A percentile compares a stretch with the other conserved stretches of the same genome.
phyloP scores from a whole-genome alignment of 2,113 vertebrate species.

The Bufo gargarizans region DNA sequence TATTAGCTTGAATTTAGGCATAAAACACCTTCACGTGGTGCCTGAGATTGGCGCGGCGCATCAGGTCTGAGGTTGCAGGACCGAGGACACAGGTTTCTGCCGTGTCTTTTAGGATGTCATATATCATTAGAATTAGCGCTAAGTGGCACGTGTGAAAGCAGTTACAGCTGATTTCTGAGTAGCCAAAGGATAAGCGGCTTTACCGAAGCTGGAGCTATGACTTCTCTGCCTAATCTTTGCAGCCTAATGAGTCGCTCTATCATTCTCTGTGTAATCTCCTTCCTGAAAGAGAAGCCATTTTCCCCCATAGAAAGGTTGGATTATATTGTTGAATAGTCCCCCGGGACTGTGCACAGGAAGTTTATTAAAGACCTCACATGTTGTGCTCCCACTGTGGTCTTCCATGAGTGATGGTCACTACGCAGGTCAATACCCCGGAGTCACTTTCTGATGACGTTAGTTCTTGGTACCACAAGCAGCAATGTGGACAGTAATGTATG shows the following conservation, averaged over 20 bases:
- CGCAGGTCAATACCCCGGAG: too few species aligned
- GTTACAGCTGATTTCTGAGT: conserved; percentile 4
- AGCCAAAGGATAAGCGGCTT: conserved; percentile 30
- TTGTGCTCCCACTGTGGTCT: too few species aligned
- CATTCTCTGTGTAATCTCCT: background rate
- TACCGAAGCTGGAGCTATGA: conserved; percentile 35
- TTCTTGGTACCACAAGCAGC: too few species aligned
- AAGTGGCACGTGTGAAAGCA: conserved; percentile 18
- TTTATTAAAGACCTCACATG: background rate
- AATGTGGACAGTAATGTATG: too few species aligned
- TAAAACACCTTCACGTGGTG: background rate
- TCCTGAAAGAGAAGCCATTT: background rate
- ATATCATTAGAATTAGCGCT: conserved; percentile 1
- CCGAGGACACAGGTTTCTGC: background rate
- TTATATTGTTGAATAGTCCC: background rate
- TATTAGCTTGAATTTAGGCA: background rate
- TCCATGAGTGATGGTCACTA: too few species aligned
- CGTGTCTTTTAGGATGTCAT: background rate
- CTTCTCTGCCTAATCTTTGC: conserved; percentile 22
- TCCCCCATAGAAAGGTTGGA: background rate
- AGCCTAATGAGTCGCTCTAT: conserved; percentile 14
- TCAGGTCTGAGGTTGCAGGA: background rate
- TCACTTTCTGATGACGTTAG: too few species aligned
- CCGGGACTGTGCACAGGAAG: background rate
- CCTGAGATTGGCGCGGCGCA: background rate